Base-by-base conservation (phyloP, 1,140 invertebrate genomes). In the Fragariocoptes setiger region DNA sequence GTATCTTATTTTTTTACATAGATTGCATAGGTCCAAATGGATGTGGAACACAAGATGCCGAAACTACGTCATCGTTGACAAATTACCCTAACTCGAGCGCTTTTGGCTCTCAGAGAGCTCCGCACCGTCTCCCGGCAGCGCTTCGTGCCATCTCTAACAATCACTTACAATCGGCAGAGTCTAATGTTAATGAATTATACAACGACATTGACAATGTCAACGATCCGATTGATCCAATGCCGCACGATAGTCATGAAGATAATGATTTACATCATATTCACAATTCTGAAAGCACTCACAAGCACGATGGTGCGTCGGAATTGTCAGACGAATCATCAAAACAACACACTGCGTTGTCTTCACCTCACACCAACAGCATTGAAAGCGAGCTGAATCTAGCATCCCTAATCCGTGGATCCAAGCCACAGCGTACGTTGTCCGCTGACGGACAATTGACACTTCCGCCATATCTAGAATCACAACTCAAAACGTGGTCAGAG, bases 1-100 rank as follows among this genome's bases (percentile, higher is more conserved):
- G 76, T 41, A 62, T 94, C 22, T 64, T 95, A 37, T 79, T 83
- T 59, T 74, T 83, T 58, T 92, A 82, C 59, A 80, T 79, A 20
- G 85, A 92, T 52, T 88, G 62, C 49, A 51, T 52, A n/a, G 40
- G 20, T 21, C 37, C 37, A 17, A 41, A 44, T 21, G 25, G 25
- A 31, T 31, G 25, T 31, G n/a, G 25, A 8, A 8, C 25, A n/a
- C 25, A n/a, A 31, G 8, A 8, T 8, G n/a, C 8, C 25, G n/a
- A n/a, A 31, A 31, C 25, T 31, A 31, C n/a, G n/a, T n/a, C n/a
- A n/a, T n/a, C n/a, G n/a, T n/a, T n/a, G n/a, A n/a, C n/a, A n/a
- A n/a, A n/a, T n/a, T n/a, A n/a, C n/a, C n/a, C n/a, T n/a, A n/a
- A n/a, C n/a, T n/a, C n/a, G n/a, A n/a, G n/a, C n/a, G n/a, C n/a